A percentile compares a stretch with the other conserved stretches of the same genome.
phyloP scores from a whole-genome alignment of 2,888 invertebrate genomes.

The Schizaphis graminum region DNA sequence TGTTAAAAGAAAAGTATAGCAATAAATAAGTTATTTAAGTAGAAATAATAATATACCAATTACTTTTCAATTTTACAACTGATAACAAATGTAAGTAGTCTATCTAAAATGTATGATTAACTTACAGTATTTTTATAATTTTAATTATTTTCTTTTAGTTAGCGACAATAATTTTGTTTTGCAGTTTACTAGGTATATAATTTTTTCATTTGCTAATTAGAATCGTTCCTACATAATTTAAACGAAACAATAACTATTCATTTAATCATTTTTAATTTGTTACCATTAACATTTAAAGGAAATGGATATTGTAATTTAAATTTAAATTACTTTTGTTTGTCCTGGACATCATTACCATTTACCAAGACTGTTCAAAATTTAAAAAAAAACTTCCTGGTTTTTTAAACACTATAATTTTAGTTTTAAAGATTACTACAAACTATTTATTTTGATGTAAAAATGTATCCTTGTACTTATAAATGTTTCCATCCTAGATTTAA shows the following conservation, averaged over 20 bases:
- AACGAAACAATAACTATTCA: neutral
- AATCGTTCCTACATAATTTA: constrained; percentile 43
- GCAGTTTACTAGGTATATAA: neutral
- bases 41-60: constrained; percentile 9
- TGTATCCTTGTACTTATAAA: neutral
- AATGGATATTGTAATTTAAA: neutral
- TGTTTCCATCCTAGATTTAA: neutral
- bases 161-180: constrained; percentile 8
- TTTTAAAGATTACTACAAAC: neutral
- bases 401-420: neutral
- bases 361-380: neutral
- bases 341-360: neutral
- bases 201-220: neutral
- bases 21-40: constrained; percentile 36
- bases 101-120: neutral
- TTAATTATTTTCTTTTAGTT: neutral
- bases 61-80: neutral
- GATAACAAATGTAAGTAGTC: neutral
- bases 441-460: neutral
- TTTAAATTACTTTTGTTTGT: neutral
- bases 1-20: neutral
- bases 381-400: neutral
- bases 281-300: neutral
- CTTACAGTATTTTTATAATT: constrained; percentile 11
- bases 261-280: constrained; percentile 7